Base-by-base conservation (phyloP, 2,888 invertebrate species). In the Drosophila maculinotata region DNA sequence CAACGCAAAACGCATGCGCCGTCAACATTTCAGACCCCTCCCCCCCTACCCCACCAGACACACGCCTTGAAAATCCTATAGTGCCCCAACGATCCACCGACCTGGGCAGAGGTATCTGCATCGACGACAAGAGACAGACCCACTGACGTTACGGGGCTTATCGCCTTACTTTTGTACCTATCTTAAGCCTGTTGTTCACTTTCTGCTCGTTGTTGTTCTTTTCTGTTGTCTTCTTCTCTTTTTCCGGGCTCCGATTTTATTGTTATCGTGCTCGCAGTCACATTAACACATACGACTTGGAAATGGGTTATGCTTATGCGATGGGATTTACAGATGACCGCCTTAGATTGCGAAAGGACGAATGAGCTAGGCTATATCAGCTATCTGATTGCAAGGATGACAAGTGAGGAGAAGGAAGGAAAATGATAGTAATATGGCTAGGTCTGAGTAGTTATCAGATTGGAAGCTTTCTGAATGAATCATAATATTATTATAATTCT, bases 1-100 rank as follows among this genome's bases (percentile, higher is more conserved):
- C 87, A 85, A 84, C 82, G 81, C 81, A 75, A 84, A 80, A 81
- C 81, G 81, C 81, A 87, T 81, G 84, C 66, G 71, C 84, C 86
- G 51, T 79, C 69, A 69, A 85, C 79, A 76, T 78, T 20, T 3
- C 20, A 20, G 20, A 17, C 45, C 15, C 7, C 3, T 3, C 23
- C 17, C 42, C 25, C 25, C 6, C 8, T 15, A 6, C 14, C 2
- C 28, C 2, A 2, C 1, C 39, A 17, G n/a, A n/a, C n/a, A n/a
- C n/a, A n/a, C n/a, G n/a, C n/a, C n/a, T n/a, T n/a, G n/a, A n/a
- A n/a, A n/a, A n/a, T n/a, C n/a, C n/a, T n/a, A n/a, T n/a, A n/a
- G n/a, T n/a, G n/a, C n/a, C n/a, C n/a, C n/a, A n/a, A n/a, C n/a
- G n/a, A n/a, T n/a, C n/a, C n/a, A n/a, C n/a, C n/a, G n/a, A n/a